phyloP scores from a whole-genome alignment of 1,140 invertebrate species.

The Acyrthosiphon pisum region DNA sequence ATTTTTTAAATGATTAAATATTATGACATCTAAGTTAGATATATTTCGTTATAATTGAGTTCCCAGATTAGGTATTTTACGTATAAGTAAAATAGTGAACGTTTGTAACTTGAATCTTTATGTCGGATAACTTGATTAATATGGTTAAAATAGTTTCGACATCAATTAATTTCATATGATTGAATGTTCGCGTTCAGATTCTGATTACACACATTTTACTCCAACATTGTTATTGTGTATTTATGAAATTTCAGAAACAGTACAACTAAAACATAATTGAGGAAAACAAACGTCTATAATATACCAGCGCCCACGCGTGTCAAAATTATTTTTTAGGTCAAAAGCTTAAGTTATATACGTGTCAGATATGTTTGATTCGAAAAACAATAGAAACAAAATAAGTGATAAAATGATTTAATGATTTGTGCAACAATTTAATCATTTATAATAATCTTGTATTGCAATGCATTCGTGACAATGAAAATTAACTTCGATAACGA shows the following conservation, averaged over 20 bases:
- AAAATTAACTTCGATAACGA: not conserved
- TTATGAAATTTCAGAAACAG: slow-evolving; percentile 17
- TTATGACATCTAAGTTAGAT: not conserved
- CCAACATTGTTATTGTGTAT: not conserved
- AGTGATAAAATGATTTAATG: not conserved
- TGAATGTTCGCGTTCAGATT: not conserved
- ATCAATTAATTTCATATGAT: not conserved
- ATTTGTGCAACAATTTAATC: not conserved
- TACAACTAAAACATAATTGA: slow-evolving; percentile 5
- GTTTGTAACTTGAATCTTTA: not conserved
- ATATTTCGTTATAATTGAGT: not conserved
- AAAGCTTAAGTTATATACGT: not conserved
- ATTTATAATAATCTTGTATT: not conserved
- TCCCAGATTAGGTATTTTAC: not conserved
- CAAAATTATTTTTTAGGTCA: not conserved
- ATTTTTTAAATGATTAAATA: not conserved
- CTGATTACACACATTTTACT: not conserved
- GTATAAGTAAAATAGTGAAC: not conserved
- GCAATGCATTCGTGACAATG: not conserved
- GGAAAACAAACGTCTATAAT: not conserved
- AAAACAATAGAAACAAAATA: slow-evolving; percentile 19
- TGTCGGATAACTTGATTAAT: not conserved
- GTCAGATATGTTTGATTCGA: not conserved
- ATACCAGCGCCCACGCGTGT: not conserved
- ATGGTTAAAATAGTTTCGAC: not conserved